Percentiles rank a stretch among this genome's conserved stretches.
Evolutionary conservation across 2,888 invertebrate species (phyloP).

Genomic region (Sinodicranocentrus sp.): DNA sequence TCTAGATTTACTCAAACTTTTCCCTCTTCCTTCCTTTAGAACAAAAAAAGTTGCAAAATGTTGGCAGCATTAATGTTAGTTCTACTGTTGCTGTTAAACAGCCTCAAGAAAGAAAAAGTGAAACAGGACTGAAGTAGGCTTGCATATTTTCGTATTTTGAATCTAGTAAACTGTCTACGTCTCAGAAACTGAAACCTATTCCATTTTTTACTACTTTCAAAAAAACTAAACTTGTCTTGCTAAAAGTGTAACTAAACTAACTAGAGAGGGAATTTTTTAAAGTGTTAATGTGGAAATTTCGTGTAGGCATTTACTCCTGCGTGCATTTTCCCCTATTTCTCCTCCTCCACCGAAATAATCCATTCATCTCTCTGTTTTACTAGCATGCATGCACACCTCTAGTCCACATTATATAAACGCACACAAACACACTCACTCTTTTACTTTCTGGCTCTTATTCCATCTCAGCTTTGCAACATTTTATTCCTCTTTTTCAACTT

Average conservation of each 20-base stretch:
- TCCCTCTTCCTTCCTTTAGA: background rate
- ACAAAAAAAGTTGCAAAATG: constrained; percentile 3
- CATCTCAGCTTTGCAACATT: no score
- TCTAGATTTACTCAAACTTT: background rate
- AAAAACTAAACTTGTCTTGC: no score
- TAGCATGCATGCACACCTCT: background rate
- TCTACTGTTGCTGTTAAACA: constrained; percentile 41
- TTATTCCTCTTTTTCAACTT: no score
- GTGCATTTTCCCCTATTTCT: constrained; percentile 40
- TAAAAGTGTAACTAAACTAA: no score
- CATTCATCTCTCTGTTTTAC: constrained; percentile 46
- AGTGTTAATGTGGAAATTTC: constrained; percentile 8
- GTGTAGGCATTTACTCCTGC: constrained; percentile 39
- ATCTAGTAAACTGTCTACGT: no score
- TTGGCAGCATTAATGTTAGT: background rate
- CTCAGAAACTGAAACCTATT: no score
- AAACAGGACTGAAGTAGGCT: constrained; percentile 13
- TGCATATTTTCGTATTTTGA: constrained; percentile 11
- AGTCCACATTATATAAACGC: no score
- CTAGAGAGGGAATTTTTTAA: background rate
- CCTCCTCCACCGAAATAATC: constrained; percentile 41
- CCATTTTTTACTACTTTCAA: constrained; percentile 6
- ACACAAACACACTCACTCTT: background rate
- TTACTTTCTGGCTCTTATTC: constrained; percentile 11
- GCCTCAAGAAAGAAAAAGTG: constrained; percentile 53